Conservation (phyloP, 2,888 invertebrate species). For the Rapana venosa region DNA sequence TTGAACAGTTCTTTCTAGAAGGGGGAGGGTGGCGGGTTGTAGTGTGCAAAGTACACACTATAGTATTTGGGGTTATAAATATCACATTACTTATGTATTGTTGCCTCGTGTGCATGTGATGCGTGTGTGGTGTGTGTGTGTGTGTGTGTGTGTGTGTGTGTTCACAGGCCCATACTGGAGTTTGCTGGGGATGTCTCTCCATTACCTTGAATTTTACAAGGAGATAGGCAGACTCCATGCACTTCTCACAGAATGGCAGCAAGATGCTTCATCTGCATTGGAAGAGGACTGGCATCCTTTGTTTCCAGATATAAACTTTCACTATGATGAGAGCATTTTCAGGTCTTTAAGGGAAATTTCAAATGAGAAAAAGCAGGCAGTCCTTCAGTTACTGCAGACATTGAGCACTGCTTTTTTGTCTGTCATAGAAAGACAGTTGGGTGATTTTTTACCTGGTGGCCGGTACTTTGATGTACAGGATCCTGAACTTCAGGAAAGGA, state of each 20-base stretch:
- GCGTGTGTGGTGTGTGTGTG: neutral
- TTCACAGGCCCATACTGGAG: constrained; percentile 39
- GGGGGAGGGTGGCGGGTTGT: neutral
- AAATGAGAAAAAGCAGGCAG: neutral
- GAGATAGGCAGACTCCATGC: neutral
- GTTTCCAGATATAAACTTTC: neutral
- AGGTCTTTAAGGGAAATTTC: neutral
- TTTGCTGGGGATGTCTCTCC: neutral
- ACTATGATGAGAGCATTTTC: neutral
- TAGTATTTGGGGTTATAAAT: neutral
- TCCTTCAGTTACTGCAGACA: neutral
- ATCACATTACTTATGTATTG: neutral
- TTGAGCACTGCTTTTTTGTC: neutral
- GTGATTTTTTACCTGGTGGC: constrained; percentile 30
- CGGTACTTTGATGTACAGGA: constrained; percentile 22
- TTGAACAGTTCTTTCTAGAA: neutral
- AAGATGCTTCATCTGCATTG: neutral
- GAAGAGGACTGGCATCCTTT: neutral
- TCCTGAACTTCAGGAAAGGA: neutral
- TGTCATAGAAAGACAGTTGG: constrained; percentile 27
- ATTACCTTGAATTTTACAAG: constrained; percentile 33
- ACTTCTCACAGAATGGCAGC: neutral
- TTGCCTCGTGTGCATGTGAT: neutral
- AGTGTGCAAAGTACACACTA: neutral
- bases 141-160: neutral